phyloP scores from a whole-genome alignment of 2,797 vertebrate species.

The Pseudomugil gertrudae region DNA sequence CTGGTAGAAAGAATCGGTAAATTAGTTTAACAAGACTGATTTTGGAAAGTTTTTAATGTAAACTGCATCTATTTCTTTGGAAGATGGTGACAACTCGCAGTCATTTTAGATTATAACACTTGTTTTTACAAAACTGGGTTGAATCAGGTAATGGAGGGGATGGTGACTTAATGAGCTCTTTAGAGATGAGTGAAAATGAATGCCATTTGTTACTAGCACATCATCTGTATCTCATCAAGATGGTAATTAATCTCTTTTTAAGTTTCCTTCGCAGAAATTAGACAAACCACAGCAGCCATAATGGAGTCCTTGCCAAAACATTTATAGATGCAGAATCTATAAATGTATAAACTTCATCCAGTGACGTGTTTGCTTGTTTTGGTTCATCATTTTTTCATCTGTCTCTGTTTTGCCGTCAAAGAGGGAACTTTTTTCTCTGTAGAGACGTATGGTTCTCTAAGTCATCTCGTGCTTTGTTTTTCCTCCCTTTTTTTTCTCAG shows the following conservation, averaged over 20 bases:
- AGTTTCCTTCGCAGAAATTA: conserved; percentile 60
- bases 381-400: background rate
- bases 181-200: conserved; percentile 50
- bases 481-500: background rate
- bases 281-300: conserved; percentile 42
- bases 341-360: background rate
- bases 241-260: conserved; percentile 56
- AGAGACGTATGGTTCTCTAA: background rate
- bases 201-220: conserved; percentile 31
- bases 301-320: conserved; percentile 33
- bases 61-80: background rate
- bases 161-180: conserved; percentile 61
- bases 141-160: conserved; percentile 40
- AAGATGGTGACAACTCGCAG: background rate
- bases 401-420: too few relatives aligned
- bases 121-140: conserved; percentile 20
- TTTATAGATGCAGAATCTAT: conserved; percentile 12
- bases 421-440: too few relatives aligned
- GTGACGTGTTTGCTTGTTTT: conserved; percentile 12
- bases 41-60: background rate
- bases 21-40: background rate
- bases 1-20: background rate
- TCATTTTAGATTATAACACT: background rate
- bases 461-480: background rate
- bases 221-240: conserved; percentile 52